A percentile compares a stretch with the other conserved stretches of the same genome.
Conservation (phyloP, 2,797 vertebrate genomes). For the Diplodus puntazzo region DNA sequence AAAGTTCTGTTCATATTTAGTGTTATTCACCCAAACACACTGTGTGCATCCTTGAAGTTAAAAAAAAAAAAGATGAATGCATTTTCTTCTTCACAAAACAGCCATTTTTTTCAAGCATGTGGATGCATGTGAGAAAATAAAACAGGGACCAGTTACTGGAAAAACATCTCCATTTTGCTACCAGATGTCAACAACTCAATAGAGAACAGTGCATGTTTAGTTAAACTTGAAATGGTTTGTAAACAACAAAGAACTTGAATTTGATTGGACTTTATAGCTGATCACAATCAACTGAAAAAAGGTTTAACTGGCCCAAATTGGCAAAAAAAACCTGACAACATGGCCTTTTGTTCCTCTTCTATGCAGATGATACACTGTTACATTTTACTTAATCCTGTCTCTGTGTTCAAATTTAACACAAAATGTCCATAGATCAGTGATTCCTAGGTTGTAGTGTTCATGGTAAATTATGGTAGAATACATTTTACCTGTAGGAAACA, state of each 20-base stretch:
- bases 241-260: background rate
- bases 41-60: too few species aligned
- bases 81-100: too few species aligned
- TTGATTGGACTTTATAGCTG: background rate
- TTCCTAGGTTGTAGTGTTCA: background rate
- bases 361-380: conserved; percentile 16
- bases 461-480: background rate
- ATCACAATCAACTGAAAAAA: background rate
- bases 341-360: background rate
- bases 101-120: too few species aligned
- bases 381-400: background rate
- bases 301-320: background rate
- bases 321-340: background rate
- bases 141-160: background rate
- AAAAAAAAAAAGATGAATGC: too few species aligned
- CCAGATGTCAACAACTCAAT: background rate
- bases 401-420: background rate
- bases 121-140: background rate
- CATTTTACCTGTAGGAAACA: background rate
- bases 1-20: background rate
- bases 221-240: background rate
- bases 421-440: background rate
- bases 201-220: background rate
- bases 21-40: background rate
- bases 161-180: background rate